A percentile compares a stretch with the other conserved stretches of the same genome.
Evolutionary conservation across 2,888 invertebrate genomes (phyloP).

Genomic region (Conus canariensis): DNA sequence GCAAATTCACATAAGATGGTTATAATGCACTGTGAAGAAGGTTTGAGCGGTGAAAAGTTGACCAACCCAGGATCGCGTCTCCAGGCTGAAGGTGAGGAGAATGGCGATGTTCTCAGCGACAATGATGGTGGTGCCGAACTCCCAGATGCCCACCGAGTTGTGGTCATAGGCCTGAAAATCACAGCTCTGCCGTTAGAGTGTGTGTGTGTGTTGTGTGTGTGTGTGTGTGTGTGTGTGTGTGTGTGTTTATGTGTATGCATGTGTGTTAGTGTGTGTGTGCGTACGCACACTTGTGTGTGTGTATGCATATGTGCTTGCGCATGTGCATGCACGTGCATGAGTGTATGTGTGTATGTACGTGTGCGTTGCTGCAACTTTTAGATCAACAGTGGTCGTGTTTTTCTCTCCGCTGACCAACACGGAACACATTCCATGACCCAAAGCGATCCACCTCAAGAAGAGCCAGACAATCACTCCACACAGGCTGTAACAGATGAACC

Average conservation of each 20-base stretch:
- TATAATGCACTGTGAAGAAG: too few species aligned
- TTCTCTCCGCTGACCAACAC: too few species aligned
- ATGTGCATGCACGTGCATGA: not conserved
- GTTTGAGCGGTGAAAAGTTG: too few species aligned
- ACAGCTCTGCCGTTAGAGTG: not conserved
- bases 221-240: slow-evolving; percentile 20
- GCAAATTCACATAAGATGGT: too few species aligned
- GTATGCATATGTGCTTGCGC: not conserved
- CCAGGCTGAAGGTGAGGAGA: slow-evolving; percentile 91
- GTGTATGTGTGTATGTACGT: not conserved
- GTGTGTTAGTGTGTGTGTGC: not conserved
- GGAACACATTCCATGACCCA: too few species aligned
- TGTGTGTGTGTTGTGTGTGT: not conserved
- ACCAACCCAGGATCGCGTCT: slow-evolving; percentile 95
- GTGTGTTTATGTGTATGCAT: not conserved
- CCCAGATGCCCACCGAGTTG: slow-evolving; percentile 90
- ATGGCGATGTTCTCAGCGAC: slow-evolving; percentile 93
- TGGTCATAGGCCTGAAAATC: slow-evolving; percentile 86
- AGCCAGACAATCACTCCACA: too few species aligned
- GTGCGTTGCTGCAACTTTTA: not conserved
- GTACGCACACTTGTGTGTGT: not conserved
- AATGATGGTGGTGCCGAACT: slow-evolving; percentile 92
- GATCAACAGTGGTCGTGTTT: too few species aligned
- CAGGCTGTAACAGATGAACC: too few species aligned
- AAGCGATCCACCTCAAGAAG: too few species aligned